A percentile compares a stretch with the other conserved stretches of the same genome.
Evolutionary conservation across 2,888 invertebrate genomes (phyloP).

Genomic region (Altica lythri): DNA sequence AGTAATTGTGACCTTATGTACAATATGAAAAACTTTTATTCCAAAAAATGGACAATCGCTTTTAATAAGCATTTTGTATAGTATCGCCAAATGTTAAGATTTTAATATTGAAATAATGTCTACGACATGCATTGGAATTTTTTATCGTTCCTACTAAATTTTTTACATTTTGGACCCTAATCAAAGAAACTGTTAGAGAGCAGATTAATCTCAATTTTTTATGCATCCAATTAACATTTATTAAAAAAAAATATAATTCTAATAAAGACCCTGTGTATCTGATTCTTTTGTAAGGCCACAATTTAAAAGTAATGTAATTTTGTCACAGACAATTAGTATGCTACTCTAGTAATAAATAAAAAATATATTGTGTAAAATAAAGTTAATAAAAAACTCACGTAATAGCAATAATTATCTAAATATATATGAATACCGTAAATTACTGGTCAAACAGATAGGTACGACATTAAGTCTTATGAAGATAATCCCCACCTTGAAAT

Average conservation of each 20-base stretch:
- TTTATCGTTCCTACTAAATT: no score
- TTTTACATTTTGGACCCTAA: slow-evolving; percentile 2
- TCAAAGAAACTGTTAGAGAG: no score
- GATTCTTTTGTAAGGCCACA: slow-evolving; percentile 22
- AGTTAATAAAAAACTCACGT: slow-evolving; percentile 11
- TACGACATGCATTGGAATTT: no score
- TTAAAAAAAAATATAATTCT: no score
- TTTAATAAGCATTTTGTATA: no score
- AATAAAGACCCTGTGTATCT: slow-evolving; percentile 19
- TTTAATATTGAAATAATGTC: no score
- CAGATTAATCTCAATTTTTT: no score
- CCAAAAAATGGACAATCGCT: no score
- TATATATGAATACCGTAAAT: slow-evolving; percentile 17
- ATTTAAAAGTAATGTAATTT: slow-evolving; percentile 21
- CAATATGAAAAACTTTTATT: no score
- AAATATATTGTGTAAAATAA: slow-evolving; percentile 14
- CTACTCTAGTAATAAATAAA: slow-evolving; percentile 11
- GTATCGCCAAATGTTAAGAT: no score
- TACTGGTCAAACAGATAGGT: slow-evolving; percentile 5
- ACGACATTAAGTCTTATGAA: slow-evolving; percentile 10
- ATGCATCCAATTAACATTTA: no score
- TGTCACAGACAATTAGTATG: slow-evolving; percentile 15
- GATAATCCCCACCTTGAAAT: slow-evolving; percentile 11
- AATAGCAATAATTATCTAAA: slow-evolving; percentile 16
- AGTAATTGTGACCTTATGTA: slow-evolving; percentile 24